Evolutionary conservation across 1,140 invertebrate genomes (phyloP), one percentile per base, ranked within the genome.

Genomic region (Dendrolimus punctatus): DNA sequence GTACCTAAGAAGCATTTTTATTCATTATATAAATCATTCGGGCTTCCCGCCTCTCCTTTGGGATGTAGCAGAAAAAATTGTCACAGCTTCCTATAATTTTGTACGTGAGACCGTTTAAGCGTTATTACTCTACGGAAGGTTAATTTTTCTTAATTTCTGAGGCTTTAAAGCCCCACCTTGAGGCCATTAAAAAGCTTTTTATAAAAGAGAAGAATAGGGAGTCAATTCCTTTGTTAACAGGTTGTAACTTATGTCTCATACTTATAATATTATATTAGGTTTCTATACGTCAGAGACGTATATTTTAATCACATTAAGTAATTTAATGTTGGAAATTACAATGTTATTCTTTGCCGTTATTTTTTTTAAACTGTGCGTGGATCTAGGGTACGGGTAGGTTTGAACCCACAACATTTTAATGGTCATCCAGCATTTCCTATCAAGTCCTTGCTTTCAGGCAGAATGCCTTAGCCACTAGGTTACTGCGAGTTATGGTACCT

Each of bases 21-120:
- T 84, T 85, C 82, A 85, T 85, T 82, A 85, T 66, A 85, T 84
- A 84, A 85, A 82, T 84, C 82, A 85, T 69, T 23, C 51, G 37
- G 71, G 71, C 79, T 78, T 71, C 68, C 66, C 62, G 66, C 58
- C 53, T 43, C 42, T 70, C 57, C 54, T 48, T 59, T 50, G 58
- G 68, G 71, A 74, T 79, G 73, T 73, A 69, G 64, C 68, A 82
- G 23, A 85, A 83, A 61, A 85, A 85, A 85, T 72, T 84, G 82
- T 85, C 82, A 76, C 73, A 67, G 74, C 73, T 80, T 76, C 73
- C 64, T 71, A 78, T 85, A 85, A 85, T 85, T 82, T 85, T 82
- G 82, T 83, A 83, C 80, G 82, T 82, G 46, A 44, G 56, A 39
- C 40, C 45, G 55, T 77, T 77, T 71, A 78, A 74, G 60, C 71